A percentile compares a stretch with the other conserved stretches of the same genome.
Conservation (phyloP, 2,113 vertebrate genomes). For the Cinclus mexicanus region DNA sequence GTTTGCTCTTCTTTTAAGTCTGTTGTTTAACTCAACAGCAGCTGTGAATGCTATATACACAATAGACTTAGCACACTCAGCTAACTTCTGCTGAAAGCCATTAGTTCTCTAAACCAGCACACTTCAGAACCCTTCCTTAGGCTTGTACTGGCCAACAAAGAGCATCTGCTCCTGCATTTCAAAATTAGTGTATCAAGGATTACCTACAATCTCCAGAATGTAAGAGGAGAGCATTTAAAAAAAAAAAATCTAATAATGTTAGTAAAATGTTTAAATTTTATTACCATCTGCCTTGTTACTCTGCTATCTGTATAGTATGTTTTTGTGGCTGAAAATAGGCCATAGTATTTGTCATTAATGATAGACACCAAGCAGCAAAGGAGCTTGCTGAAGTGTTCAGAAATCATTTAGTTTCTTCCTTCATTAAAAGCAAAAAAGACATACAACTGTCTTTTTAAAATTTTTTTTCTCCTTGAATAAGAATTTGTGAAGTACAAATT, state of each 20-base stretch:
- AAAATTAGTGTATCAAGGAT: background rate
- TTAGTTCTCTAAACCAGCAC: background rate
- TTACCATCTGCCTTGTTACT: background rate
- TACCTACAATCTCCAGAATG: background rate
- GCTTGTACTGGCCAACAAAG: background rate
- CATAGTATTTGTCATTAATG: background rate
- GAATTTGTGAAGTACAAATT: background rate
- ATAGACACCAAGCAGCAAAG: background rate
- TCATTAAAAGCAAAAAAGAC: background rate
- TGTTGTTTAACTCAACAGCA: background rate
- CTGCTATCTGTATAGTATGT: background rate
- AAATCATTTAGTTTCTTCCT: background rate
- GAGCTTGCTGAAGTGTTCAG: background rate
- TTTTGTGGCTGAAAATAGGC: background rate
- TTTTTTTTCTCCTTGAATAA: background rate
- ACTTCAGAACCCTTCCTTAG: background rate
- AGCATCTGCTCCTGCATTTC: background rate
- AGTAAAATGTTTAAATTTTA: background rate
- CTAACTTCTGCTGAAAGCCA: background rate
- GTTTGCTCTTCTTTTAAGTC: background rate
- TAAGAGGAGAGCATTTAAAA: background rate
- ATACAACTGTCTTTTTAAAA: background rate
- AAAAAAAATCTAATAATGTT: background rate
- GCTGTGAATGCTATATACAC: background rate
- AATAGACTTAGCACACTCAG: background rate